Base-by-base conservation (phyloP, 2,797 vertebrate genomes). In the Brachyalestes nurse region DNA sequence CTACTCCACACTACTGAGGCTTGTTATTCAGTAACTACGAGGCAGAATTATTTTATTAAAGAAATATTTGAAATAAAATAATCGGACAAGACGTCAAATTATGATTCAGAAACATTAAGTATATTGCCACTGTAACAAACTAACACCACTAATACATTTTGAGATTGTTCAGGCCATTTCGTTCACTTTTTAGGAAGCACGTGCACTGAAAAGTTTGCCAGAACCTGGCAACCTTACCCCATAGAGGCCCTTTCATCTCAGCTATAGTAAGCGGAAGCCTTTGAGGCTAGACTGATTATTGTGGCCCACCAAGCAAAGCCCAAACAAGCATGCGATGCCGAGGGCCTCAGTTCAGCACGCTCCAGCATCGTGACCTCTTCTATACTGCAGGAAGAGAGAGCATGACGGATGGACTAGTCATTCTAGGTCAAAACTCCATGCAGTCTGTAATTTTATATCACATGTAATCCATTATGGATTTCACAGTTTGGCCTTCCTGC, bases 391-490 rank as follows among this genome's bases (percentile, higher is more conserved):
- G 47, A 86, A 82, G 55, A 77, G 66, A 80, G 83, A 87, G 49
- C 60, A 82, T 82, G 75, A 89, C 86, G 84, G 84, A 89, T 80
- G 76, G 79, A 17, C 16, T 28, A 49, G 28, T 67, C 57, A 77
- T 84, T 82, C 79, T 73, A 84, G 72, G 83, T 90, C 85, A 77
- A 55, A 76, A 75, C 58, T 85, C 74, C 65, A 51, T 72, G 51
- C 51, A 62, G 75, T 88, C 67, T 61, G 77, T 78, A 76, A 74
- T 66, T 65, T 70, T 67, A 67, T 67, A 67, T 49, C 45, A 64
- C 67, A 67, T 90, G 88, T 86, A 86, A 83, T 84, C 65, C 83
- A 13, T 87, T 90, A 87, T 87, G 60, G 73, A 61, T 53, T 82
- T 67, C 80, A 85, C 61, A 71, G 80, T 65, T 76, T 77, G 49